Percentiles rank a stretch among this genome's conserved stretches.
These are phyloP conservation scores for Tinea trinotella DNA, from an alignment of 2,888 invertebrate species.

Conservation along the genomic window DNA sequence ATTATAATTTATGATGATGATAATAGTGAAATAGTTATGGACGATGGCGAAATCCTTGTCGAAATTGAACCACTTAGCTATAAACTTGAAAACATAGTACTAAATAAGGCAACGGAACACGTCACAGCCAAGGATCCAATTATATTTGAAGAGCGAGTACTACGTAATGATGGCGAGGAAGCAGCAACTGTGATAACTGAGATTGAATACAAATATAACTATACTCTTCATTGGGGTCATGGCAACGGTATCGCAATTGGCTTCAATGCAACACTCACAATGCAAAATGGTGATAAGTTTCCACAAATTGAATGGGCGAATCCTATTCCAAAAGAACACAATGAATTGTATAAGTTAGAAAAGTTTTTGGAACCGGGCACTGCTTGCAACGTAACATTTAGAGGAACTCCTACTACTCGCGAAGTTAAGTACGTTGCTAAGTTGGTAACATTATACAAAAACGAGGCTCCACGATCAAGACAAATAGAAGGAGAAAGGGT, in stretches of 20 bases:
- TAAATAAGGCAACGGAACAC: slow-evolving; percentile 68
- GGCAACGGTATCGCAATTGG: slow-evolving; percentile 81
- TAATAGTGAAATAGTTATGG: slow-evolving; percentile 66
- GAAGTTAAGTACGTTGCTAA: slow-evolving; percentile 83
- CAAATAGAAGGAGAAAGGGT: slow-evolving; percentile 75
- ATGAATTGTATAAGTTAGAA: slow-evolving; percentile 73
- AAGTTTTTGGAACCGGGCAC: slow-evolving; percentile 82
- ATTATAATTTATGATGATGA: slow-evolving; percentile 78
- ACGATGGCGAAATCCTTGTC: slow-evolving; percentile 81
- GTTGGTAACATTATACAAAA: slow-evolving; percentile 78
- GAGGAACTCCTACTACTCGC: slow-evolving; percentile 79
- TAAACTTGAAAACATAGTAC: slow-evolving; percentile 78
- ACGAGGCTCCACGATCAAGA: slow-evolving; percentile 71
- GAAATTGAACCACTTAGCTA: slow-evolving; percentile 87
- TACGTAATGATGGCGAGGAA: slow-evolving; percentile 69
- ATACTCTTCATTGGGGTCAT: slow-evolving; percentile 85
- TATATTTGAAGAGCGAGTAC: slow-evolving; percentile 62
- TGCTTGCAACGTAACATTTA: slow-evolving; percentile 84
- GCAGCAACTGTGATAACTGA: slow-evolving; percentile 79
- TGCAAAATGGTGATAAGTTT: slow-evolving; percentile 69
- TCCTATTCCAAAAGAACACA: slow-evolving; percentile 64
- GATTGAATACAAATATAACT: slow-evolving; percentile 79
- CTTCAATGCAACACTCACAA: slow-evolving; percentile 75
- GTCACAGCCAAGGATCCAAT: slow-evolving; percentile 59
- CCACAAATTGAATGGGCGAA: slow-evolving; percentile 81